Percentiles rank a stretch among this genome's conserved stretches.
These are phyloP conservation scores for Coenonympha arcania DNA, from an alignment of 2,888 invertebrate genomes.

Conservation along the genomic window DNA sequence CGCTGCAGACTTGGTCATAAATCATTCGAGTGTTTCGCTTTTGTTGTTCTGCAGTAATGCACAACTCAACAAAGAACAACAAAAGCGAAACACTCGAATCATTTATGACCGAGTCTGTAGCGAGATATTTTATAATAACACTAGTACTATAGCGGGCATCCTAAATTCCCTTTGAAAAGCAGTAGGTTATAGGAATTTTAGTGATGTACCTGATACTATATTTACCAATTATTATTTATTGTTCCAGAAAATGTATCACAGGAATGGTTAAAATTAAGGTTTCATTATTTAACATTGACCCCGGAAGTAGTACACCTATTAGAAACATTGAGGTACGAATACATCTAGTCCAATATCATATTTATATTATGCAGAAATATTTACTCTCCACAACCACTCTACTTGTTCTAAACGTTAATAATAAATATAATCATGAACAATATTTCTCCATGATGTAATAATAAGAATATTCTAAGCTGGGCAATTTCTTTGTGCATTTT, in stretches of 20 bases:
- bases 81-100: no score
- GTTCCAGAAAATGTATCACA: conserved; percentile 79
- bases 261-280: conserved; percentile 86
- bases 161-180: no score
- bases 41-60: no score
- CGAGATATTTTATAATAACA: no score
- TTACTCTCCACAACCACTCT: conserved; percentile 26
- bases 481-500: conserved; percentile 37
- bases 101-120: no score
- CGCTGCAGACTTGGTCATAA: no score
- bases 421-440: conserved; percentile 28
- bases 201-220: no score
- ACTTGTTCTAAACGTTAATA: background rate
- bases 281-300: conserved; percentile 81
- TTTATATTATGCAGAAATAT: conserved; percentile 69
- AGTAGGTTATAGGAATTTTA: no score
- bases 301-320: conserved; percentile 81
- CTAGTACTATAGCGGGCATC: no score
- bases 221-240: conserved; percentile 25
- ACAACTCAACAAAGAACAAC: no score
- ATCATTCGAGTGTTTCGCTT: no score
- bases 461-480: conserved; percentile 17
- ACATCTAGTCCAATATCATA: conserved; percentile 30
- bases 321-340: conserved; percentile 75
- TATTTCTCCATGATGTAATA: conserved; percentile 66